Base-by-base conservation (phyloP, 1,140 invertebrate species). In the Apocrypta bakeri region DNA sequence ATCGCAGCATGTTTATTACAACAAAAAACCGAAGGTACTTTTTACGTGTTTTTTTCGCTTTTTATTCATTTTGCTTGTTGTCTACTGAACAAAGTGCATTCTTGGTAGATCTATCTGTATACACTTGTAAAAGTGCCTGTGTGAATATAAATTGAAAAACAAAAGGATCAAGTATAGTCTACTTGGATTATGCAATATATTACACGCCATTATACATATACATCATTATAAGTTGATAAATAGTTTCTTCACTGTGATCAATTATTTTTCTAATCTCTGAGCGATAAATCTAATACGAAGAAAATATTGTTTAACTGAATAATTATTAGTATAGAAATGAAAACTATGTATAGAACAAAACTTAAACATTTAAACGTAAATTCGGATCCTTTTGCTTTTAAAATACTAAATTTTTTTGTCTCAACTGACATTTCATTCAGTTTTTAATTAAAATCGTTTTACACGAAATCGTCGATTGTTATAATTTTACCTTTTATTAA, bases 21-120 rank as follows among this genome's bases (percentile, higher is more conserved):
- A 83, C 81, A 74, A 79, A 83, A 72, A 82, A 83, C 42, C 77
- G 27, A 78, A 82, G 66, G 64, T 77, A 72, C 68, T 78, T 31
- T 74, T 75, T 63, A 78, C 24, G 81, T 64, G 14, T 78, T 66
- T 71, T 64, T 82, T 72, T 73, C 68, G 31, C 42, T 64, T 63
- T 40, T 69, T n/a, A 2, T 71, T 27, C 31, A 69, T 7, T 68
- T 71, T 71, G 63, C 25, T 69, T 61, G 61, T 82, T 21, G 69
- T 69, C 40, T 78, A 82, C 56, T 78, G 81, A 56, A 82, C 68
- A 79, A 74, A 83, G 76, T 83, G 69, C 81, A 69, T 73, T 74
- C 69, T 79, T n/a, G 79, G 68, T 78, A 83, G 68, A 27, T 83
- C 76, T 83, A 83, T 68, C 64, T 74, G 24, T 83, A 73, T 73